Conservation (phyloP, 2,797 vertebrate species). For the Malurus splendens region DNA sequence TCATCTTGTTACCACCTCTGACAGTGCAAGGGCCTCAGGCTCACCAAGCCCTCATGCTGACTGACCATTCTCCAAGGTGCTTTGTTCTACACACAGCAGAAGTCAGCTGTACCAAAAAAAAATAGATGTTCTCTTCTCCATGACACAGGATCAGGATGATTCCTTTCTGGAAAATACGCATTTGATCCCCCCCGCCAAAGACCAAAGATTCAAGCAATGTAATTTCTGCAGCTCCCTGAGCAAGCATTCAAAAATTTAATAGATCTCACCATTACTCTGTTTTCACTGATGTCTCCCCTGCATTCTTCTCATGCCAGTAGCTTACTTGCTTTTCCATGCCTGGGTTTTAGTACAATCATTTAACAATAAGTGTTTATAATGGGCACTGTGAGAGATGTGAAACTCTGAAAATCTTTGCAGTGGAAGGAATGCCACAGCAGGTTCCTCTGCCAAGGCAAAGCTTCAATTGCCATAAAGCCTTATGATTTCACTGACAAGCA, state of each 20-base stretch:
- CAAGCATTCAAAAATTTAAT: background rate
- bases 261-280: background rate
- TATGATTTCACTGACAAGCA: background rate
- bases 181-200: background rate
- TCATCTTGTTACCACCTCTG: background rate
- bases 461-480: background rate
- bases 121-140: background rate
- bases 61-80: background rate
- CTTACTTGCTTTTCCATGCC: background rate
- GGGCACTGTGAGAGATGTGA: background rate
- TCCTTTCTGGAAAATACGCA: background rate
- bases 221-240: background rate
- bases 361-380: conserved; percentile 1
- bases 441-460: background rate
- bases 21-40: background rate
- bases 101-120: conserved; percentile 8
- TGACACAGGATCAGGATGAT: background rate
- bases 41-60: background rate
- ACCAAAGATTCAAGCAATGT: background rate
- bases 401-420: background rate
- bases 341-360: background rate
- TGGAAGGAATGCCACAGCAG: background rate
- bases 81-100: background rate
- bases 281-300: background rate
- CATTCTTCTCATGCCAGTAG: background rate